Base-by-base conservation (phyloP, 2,888 invertebrate genomes). In the Periphyllus acericola region DNA sequence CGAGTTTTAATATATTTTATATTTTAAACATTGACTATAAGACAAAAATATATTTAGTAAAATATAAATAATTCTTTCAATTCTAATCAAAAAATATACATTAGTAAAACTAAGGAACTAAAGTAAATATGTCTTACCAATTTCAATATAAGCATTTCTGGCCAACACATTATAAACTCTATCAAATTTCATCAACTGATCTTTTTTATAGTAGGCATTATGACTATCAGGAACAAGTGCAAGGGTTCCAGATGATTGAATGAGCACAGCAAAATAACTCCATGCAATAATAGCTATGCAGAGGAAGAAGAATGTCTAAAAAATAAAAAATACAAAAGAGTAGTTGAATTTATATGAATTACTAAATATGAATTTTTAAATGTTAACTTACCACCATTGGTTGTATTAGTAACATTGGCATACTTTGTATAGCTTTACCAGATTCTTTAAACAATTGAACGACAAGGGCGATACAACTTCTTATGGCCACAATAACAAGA, bases 121-220 rank as follows among this genome's bases (percentile, higher is more conserved):
- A n/a, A n/a, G n/a, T n/a, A n/a, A n/a, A 52, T 52, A 32, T 82
- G 32, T 55, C 72, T 74, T 83, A 89, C 88, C 88, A n/a, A 95
- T 94, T 92, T 95, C 94, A 89, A 95, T 95, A 90, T 94, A 96
- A 4, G 95, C 95, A 91, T 95, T 95, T 90, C 94, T 92, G 19
- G 93, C 94, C 81, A 95, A 91, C 25, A 93, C 90, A 90, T 93
- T 93, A 90, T 92, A 92, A 92, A 93, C 92, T 89, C 93, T 91
- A 3, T 93, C 91, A 8, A 92, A 90, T 91, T 92, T 84, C 75
- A 90, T 89, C 60, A 88, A 9, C 25, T 76, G 76, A 19, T 88
- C 83, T 21, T 88, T 87, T 87, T 87, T 87, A n/a, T 81, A 87
- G 32, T 87, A 87, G 11, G 81, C 46, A 66, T 34, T 87, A 25